These are phyloP conservation scores for Mellivora capensis DNA, from an alignment of 2,113 vertebrate species.

Conservation along the genomic window DNA sequence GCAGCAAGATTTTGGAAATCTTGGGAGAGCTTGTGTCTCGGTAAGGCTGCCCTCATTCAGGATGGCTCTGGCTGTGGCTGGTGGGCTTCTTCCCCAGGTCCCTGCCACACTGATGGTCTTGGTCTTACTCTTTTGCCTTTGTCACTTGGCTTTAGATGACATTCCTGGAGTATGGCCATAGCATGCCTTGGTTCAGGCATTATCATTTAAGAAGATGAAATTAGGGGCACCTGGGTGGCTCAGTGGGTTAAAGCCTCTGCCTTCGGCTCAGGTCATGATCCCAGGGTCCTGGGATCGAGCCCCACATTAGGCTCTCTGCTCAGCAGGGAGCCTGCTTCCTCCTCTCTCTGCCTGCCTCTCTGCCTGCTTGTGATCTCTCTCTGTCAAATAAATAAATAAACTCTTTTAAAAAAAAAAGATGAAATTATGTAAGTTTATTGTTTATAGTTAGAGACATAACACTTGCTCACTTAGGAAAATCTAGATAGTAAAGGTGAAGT, in stretches of 20 bases:
- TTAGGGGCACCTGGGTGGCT: neutral
- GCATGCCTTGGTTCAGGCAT: neutral
- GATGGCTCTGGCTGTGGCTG: neutral
- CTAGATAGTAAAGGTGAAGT: neutral
- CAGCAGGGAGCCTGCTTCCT: too few species aligned
- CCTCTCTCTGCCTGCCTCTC: too few species aligned
- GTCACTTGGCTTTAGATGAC: neutral
- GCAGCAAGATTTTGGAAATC: neutral
- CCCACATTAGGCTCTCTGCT: too few species aligned
- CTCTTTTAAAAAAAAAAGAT: neutral
- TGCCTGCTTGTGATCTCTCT: too few species aligned
- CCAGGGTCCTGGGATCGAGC: too few species aligned
- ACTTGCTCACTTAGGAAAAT: neutral
- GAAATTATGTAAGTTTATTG: neutral
- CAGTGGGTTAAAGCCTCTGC: too few species aligned
- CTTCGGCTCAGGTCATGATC: too few species aligned
- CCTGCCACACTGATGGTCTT: neutral
- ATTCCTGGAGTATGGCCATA: neutral
- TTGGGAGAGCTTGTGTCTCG: neutral
- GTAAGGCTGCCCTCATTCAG: neutral
- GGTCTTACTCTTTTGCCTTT: neutral
- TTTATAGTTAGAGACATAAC: slow-evolving; percentile 22
- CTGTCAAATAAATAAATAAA: too few species aligned
- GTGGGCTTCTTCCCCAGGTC: neutral
- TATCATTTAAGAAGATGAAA: neutral